Evolutionary conservation across 2,888 invertebrate species (phyloP), one percentile per base, ranked within the genome.

Genomic region (Pheosia gnoma): DNA sequence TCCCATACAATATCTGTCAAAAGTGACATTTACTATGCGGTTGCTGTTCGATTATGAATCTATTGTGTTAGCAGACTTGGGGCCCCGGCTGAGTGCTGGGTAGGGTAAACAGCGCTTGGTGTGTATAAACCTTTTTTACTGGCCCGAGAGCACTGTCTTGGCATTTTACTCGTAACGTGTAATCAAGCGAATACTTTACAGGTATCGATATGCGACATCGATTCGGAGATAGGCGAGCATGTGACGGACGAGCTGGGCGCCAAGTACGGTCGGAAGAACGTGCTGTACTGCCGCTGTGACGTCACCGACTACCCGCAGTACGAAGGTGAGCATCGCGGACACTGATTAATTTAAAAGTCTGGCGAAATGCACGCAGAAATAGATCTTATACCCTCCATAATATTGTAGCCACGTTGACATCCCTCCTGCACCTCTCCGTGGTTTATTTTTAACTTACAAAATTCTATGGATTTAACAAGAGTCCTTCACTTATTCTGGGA

Each of bases 241-340:
- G 90, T 96, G 57, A 93, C 95, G 7, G 95, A 96, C 69, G 95
- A 95, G 66, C 87, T 96, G 41, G 94, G 94, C 11, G 90, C 94
- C 49, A 95, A 96, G 80, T 95, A 95, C 78, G 96, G 96, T 54
- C 94, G 96, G 76, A 96, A 96, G 81, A 95, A 95, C 65, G 95
- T 96, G 9, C 89, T 96, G 68, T 96, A 96, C 82, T 96, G 96
- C 75, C 95, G 95, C 59, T 96, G 96, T 79, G 96, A 96, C 80
- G 96, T 96, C 69, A 96, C 96, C 0, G 96, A 96, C 85, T 96
- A 96, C 85, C 95, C 95, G 47, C 96, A 96, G 82, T 96, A 96
- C 81, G 96, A 96, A 94, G 96, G 96, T 96, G 85, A 81, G 76
- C 75, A n/a, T 9, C 41, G 36, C 6, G 39, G 36, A 53, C 25